Percentiles rank a stretch among this genome's conserved stretches.
Evolutionary conservation across 2,797 vertebrate species (phyloP).

Genomic region (Leucoraja ocellata): DNA sequence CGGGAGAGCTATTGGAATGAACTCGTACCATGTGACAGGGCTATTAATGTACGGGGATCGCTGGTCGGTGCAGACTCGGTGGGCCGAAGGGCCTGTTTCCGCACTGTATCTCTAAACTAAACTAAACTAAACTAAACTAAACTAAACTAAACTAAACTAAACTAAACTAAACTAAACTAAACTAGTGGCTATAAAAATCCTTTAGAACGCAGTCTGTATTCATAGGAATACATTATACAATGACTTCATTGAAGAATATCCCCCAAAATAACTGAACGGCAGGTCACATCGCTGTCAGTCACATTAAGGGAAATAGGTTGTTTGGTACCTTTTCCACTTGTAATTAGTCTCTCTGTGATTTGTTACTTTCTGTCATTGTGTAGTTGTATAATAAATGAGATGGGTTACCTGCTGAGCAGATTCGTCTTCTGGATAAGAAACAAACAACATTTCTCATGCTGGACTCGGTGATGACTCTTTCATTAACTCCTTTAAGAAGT

Average conservation of each 20-base stretch:
- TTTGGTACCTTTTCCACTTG: constrained; percentile 54
- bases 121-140: too few relatives aligned
- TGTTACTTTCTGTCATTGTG: constrained; percentile 57
- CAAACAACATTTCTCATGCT: constrained; percentile 50
- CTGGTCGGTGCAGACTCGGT: too few relatives aligned
- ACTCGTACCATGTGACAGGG: too few relatives aligned
- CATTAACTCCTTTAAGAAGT: neutral
- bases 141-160: too few relatives aligned
- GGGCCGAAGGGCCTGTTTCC: too few relatives aligned
- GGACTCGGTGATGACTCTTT: neutral
- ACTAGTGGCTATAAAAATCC: neutral
- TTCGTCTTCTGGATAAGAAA: constrained; percentile 48
- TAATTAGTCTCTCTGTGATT: constrained; percentile 72
- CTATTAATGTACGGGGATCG: too few relatives aligned
- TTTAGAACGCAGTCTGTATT: neutral
- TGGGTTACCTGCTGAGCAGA: constrained; percentile 56
- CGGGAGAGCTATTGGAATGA: too few relatives aligned
- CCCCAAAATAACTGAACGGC: constrained; percentile 48
- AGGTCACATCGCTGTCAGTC: constrained; percentile 57
- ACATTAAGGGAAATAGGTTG: constrained; percentile 52
- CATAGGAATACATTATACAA: neutral
- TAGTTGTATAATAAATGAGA: constrained; percentile 56
- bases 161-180: too few relatives aligned
- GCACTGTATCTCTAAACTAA: too few relatives aligned
- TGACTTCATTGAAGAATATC: neutral